These are phyloP conservation scores for Pseudomyrmex flavicornis DNA, from an alignment of 1,140 invertebrate genomes.

Conservation along the genomic window DNA sequence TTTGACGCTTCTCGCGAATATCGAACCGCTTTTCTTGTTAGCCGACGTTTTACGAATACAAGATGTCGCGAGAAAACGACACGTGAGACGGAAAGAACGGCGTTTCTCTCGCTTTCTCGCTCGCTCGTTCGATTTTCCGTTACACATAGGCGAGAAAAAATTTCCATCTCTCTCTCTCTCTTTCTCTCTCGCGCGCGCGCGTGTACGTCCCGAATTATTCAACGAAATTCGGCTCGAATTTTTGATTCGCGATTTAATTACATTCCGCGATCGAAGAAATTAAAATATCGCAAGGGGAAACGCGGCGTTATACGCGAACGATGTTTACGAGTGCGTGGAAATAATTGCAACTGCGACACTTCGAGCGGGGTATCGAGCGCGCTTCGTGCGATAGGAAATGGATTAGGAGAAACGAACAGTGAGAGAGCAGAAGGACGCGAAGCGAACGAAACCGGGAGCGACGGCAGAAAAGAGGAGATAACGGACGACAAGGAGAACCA, in stretches of 20 bases:
- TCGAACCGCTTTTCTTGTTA: constrained; percentile 53
- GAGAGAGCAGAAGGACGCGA: constrained; percentile 18
- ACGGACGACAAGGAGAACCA: constrained; percentile 59
- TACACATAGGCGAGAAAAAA: neutral
- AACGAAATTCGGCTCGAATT: neutral
- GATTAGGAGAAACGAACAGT: constrained; percentile 10
- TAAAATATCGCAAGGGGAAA: neutral
- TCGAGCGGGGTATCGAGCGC: constrained; percentile 23
- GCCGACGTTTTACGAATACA: constrained; percentile 44
- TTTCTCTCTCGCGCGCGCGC: no score
- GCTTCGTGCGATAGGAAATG: constrained; percentile 29
- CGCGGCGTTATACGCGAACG: constrained; percentile 19
- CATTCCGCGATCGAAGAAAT: neutral
- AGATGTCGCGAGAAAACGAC: constrained; percentile 14
- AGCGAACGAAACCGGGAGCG: constrained; percentile 35
- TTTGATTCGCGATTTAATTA: constrained; percentile 35
- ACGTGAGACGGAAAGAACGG: neutral
- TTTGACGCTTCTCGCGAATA: constrained; percentile 52
- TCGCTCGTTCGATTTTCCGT: neutral
- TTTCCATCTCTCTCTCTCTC: no score
- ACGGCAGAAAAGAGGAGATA: constrained; percentile 56
- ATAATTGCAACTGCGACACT: constrained; percentile 43
- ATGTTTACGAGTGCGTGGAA: constrained; percentile 38
- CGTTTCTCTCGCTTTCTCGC: neutral
- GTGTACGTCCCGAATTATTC: neutral